Evolutionary conservation across 2,888 invertebrate species (phyloP), one percentile per base, ranked within the genome.

Genomic region (Scaptodrosophila latifasciaeformis): DNA sequence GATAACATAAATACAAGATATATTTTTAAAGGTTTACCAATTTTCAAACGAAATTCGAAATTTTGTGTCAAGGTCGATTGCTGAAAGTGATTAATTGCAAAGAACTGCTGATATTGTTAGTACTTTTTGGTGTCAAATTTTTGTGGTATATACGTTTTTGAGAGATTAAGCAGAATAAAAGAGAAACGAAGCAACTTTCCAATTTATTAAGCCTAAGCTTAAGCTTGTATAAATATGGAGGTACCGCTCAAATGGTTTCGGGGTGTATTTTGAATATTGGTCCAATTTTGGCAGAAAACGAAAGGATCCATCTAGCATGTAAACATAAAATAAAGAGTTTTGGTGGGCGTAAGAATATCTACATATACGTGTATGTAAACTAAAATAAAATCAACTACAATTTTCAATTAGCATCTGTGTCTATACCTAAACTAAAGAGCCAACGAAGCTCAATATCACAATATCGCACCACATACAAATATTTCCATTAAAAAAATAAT

Each of bases 91-190:
- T 72, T 67, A 59, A 6, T 40, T 40, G 40, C 2, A 40, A 40
- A 40, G 40, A 21, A 40, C 40, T 40, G 40, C 63, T 54, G 35
- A 43, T 42, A 68, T 72, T 72, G 68, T 72, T 76, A 70, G 44
- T 77, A 76, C 59, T 60, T 67, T 59, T 68, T 67, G 67, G 62
- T 65, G 64, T 67, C 66, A 62, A 60, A 66, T 54, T 63, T 56
- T 52, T 57, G 15, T 59, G 62, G 62, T 51, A 24, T 34, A 10
- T n/a, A n/a, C n/a, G n/a, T 10, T 34, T 34, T 34, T 35, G 19
- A 15, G 18, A 42, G 5, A 7, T 13, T 13, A 12, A 35, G 15
- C 13, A 18, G 13, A n/a, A 21, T 3, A 29, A 17, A 44, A 19
- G 37, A 31, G 21, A 31, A 31, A 17, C 43, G 48, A 15, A 39